Percentiles rank a stretch among this genome's conserved stretches.
Evolutionary conservation across 1,140 invertebrate genomes (phyloP).

Genomic region (Maniola jurtina): DNA sequence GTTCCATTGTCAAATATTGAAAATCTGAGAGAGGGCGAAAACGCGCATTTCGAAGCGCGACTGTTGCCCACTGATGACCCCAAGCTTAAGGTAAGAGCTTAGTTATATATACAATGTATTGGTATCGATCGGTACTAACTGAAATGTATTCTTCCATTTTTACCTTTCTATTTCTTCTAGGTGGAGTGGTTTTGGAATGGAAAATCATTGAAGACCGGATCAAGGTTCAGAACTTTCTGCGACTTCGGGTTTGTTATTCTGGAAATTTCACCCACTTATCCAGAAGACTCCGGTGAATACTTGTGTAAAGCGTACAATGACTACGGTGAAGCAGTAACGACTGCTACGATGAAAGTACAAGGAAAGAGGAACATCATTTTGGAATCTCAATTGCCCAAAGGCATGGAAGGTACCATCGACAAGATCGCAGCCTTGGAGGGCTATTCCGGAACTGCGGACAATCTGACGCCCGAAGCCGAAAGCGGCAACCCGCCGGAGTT

Average conservation of each 20-base stretch:
- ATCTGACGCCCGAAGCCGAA: conserved; percentile 86
- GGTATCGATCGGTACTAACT: no score
- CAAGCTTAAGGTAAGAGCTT: conserved; percentile 86
- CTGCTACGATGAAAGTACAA: conserved; percentile 93
- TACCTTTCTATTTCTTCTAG: conserved; percentile 53
- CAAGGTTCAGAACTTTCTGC: conserved; percentile 95
- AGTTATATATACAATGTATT: not conserved
- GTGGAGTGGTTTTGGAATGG: conserved; percentile 98
- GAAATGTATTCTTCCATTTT: not conserved
- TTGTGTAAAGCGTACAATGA: conserved; percentile 93
- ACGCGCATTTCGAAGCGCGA: conserved; percentile 96
- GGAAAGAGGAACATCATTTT: conserved; percentile 94
- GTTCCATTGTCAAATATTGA: conserved; percentile 93
- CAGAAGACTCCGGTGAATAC: conserved; percentile 96
- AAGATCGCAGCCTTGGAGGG: conserved; percentile 96
- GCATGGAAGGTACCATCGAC: conserved; percentile 95
- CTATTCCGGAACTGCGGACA: conserved; percentile 83
- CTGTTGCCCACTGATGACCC: conserved; percentile 96
- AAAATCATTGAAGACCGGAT: conserved; percentile 92
- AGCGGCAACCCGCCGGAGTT: conserved; percentile 95
- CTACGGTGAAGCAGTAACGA: conserved; percentile 96
- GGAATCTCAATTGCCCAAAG: conserved; percentile 94
- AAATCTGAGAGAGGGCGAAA: conserved; percentile 92
- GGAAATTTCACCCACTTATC: conserved; percentile 96
- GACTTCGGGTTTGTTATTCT: conserved; percentile 97